Percentiles rank a stretch among this genome's conserved stretches.
phyloP scores from a whole-genome alignment of 1,140 invertebrate genomes.

The Drosophila ambigua region DNA sequence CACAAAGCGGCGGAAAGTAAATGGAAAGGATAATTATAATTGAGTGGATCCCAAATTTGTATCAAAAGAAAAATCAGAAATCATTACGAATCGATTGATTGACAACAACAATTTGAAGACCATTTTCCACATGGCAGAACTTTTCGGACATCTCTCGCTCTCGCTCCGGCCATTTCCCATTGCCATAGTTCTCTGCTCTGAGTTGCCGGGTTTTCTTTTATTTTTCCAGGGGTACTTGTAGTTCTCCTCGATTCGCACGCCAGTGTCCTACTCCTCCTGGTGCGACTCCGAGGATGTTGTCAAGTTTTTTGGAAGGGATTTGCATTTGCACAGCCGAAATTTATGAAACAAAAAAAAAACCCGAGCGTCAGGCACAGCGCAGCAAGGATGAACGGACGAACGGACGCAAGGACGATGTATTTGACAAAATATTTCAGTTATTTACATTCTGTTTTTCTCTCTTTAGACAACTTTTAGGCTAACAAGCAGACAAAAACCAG shows the following conservation, averaged over 20 bases:
- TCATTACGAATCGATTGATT: too few species aligned
- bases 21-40: too few species aligned
- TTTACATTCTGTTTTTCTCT: constrained; percentile 47
- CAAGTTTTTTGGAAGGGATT: constrained; percentile 64
- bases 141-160: too few species aligned
- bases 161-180: too few species aligned
- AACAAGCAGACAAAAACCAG: constrained; percentile 77
- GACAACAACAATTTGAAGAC: too few species aligned
- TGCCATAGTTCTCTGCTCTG: too few species aligned
- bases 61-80: too few species aligned
- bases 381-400: constrained; percentile 4
- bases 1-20: too few species aligned
- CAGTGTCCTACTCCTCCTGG: neutral
- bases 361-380: neutral
- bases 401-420: constrained; percentile 29
- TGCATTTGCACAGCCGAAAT: constrained; percentile 46
- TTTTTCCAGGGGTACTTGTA: constrained; percentile 12
- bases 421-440: constrained; percentile 78
- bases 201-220: neutral
- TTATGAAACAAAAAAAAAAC: constrained; percentile 31
- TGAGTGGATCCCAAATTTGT: too few species aligned
- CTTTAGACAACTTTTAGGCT: constrained; percentile 68
- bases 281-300: constrained; percentile 48
- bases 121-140: too few species aligned
- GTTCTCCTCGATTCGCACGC: constrained; percentile 6